These are phyloP conservation scores for Hemaris fuciformis DNA, from an alignment of 2,888 invertebrate genomes.

Conservation along the genomic window DNA sequence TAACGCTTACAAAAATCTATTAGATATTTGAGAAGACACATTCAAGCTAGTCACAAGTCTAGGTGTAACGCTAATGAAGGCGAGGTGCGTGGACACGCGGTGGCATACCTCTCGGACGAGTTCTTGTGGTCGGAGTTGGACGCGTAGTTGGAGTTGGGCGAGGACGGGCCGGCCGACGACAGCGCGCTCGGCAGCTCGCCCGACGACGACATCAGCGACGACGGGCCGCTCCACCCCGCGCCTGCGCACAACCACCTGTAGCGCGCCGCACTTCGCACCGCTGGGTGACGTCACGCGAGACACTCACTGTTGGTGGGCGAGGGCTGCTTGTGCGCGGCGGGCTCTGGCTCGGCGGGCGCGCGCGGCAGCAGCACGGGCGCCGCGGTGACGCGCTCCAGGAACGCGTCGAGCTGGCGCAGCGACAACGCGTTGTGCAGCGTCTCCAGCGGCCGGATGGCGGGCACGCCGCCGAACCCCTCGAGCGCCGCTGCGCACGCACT, in stretches of 20 bases:
- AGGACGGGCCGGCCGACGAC: constrained; percentile 90
- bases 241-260: constrained; percentile 36
- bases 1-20: constrained; percentile 6
- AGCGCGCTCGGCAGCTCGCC: constrained; percentile 80
- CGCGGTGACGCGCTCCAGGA: constrained; percentile 92
- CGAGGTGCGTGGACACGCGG: background rate
- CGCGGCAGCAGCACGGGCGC: constrained; percentile 86
- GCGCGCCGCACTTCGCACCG: too few species aligned
- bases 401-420: constrained; percentile 93
- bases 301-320: constrained; percentile 70
- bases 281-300: too few species aligned
- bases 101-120: constrained; percentile 60
- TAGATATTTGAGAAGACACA: constrained; percentile 31
- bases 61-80: background rate
- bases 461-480: constrained; percentile 95
- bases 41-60: constrained; percentile 20
- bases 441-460: constrained; percentile 97
- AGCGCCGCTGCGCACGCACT: constrained; percentile 78
- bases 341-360: constrained; percentile 71
- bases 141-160: constrained; percentile 85
- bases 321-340: constrained; percentile 43
- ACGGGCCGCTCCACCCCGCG: constrained; percentile 91
- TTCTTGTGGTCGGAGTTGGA: constrained; percentile 58
- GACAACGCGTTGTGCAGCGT: constrained; percentile 98
- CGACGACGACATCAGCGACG: constrained; percentile 86